phyloP scores from a whole-genome alignment of 1,140 invertebrate genomes.

The Formica selysi region DNA sequence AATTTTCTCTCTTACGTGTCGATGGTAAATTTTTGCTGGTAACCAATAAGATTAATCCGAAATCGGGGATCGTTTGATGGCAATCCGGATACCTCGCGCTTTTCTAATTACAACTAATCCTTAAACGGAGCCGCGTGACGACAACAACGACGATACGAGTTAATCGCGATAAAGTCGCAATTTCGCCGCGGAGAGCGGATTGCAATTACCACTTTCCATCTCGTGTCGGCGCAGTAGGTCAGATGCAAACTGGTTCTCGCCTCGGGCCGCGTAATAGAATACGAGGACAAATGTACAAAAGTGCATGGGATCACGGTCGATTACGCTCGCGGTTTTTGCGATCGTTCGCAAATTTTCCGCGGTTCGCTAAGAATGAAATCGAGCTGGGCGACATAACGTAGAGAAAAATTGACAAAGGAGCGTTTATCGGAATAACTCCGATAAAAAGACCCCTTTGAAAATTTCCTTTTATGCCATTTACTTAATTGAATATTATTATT shows the following conservation, averaged over 20 bases:
- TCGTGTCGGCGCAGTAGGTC: slow-evolving; percentile 63
- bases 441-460: too few species aligned
- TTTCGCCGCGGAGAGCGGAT: slow-evolving; percentile 61
- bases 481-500: neutral
- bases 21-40: neutral
- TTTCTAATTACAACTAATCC: slow-evolving; percentile 50
- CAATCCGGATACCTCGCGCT: neutral
- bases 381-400: too few species aligned
- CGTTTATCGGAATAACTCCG: neutral
- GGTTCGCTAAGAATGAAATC: neutral
- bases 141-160: slow-evolving; percentile 43
- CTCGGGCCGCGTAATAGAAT: slow-evolving; percentile 59
- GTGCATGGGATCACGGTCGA: slow-evolving; percentile 2
- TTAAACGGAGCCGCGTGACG: slow-evolving; percentile 11
- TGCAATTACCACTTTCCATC: slow-evolving; percentile 63
- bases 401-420: neutral
- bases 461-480: neutral
- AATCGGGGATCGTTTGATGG: neutral
- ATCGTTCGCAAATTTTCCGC: slow-evolving; percentile 1
- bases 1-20: neutral
- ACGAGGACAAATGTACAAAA: slow-evolving; percentile 60
- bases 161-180: slow-evolving; percentile 62
- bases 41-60: neutral
- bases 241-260: slow-evolving; percentile 64
- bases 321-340: slow-evolving; percentile 15